Evolutionary conservation across 1,140 invertebrate genomes (phyloP), one percentile per base, ranked within the genome.

Genomic region (Drosophila ambigua): DNA sequence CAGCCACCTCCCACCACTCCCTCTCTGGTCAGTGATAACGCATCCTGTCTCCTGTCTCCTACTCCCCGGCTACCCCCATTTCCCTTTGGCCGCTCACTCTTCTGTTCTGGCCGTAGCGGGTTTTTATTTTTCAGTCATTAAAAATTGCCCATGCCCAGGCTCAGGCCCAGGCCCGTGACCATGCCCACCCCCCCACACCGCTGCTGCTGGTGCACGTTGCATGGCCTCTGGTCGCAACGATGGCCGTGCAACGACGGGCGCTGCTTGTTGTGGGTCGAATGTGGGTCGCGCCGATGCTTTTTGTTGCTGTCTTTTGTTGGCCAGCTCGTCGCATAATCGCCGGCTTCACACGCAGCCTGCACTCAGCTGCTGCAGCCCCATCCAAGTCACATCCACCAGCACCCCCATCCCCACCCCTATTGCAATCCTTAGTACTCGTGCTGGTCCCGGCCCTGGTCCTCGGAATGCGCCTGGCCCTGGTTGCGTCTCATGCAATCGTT

Each of bases 321-420:
- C 58, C 62, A 72, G 71, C 83, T 77, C 79, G 76, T 87, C 67
- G 79, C 83, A 88, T 88, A 87, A 87, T 87, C 79, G 83, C 69
- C 75, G 46, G 75, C 82, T 83, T 87, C 82, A 88, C 82, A 87
- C 82, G 74, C 83, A 65, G 62, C 44, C 68, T 45, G 53, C 65
- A 53, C 57, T 58, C 50, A 39, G 43, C 16, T 49, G 43, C 16
- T 49, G 41, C 31, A n/a, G 9, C 13, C 23, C 31, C 23, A 23
- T 13, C 11, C 26, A 35, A 39, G 35, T 39, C 26, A 20, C 16
- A 15, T 2, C 13, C n/a, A 26, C n/a, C 15, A 50, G n/a, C 44
- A 16, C 23, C 31, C 44, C 20, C 20, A 11, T 9, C 4, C 9
- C 3, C 31, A 35, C 0, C 9, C 31, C 31, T 11, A 35, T 35